Conservation (phyloP, 2,797 vertebrate genomes). For the Anabacerthia variegaticeps region DNA sequence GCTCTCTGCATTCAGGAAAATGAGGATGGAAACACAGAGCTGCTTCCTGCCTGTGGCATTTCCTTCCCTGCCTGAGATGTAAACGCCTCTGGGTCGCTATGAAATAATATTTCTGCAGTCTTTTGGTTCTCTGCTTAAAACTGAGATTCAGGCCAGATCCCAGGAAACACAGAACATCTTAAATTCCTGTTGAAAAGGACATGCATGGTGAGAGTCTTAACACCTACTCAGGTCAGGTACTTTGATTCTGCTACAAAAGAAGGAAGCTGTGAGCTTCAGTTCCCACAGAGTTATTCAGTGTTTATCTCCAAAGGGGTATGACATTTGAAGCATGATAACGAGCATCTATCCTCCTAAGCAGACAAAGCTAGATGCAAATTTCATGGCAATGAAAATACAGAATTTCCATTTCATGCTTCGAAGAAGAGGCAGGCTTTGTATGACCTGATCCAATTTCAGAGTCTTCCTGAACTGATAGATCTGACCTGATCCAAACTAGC, state of each 20-base stretch:
- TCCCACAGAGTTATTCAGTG: slow-evolving; percentile 8
- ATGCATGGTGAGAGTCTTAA: neutral
- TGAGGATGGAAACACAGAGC: neutral
- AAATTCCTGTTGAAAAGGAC: neutral
- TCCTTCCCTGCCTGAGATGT: neutral
- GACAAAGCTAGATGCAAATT: slow-evolving; percentile 45
- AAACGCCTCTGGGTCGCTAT: neutral
- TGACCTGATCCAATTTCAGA: slow-evolving; percentile 35
- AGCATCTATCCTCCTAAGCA: neutral
- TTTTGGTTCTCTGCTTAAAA: neutral
- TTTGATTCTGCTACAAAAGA: slow-evolving; percentile 38
- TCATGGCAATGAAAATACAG: slow-evolving; percentile 25
- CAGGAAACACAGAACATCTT: neutral
- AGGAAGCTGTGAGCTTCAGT: neutral
- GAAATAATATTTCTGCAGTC: neutral
- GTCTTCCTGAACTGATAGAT: slow-evolving; percentile 16
- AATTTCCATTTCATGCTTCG: slow-evolving; percentile 51
- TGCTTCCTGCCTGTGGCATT: neutral
- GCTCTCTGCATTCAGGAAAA: neutral
- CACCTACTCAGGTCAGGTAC: neutral
- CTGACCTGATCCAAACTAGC: neutral
- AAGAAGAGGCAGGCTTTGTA: neutral
- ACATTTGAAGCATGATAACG: neutral
- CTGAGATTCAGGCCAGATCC: neutral
- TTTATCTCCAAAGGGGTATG: slow-evolving; percentile 12